These are phyloP conservation scores for Pyrrhosoma nymphula DNA, from an alignment of 2,888 invertebrate species.

Conservation along the genomic window DNA sequence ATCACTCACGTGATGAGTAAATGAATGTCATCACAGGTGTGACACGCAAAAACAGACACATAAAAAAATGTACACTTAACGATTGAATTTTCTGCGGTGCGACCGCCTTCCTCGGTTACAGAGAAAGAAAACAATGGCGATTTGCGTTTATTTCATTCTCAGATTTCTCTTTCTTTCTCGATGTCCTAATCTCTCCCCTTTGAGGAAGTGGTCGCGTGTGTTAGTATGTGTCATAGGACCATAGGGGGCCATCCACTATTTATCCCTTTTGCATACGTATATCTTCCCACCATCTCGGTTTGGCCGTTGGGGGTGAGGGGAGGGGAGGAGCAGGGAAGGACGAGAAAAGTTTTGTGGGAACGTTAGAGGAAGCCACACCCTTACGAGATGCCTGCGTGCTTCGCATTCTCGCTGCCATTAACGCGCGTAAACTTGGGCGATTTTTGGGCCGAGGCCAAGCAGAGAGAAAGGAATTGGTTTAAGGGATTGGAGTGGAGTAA, in stretches of 20 bases:
- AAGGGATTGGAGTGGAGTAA: background rate
- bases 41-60: too few relatives aligned
- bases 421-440: conserved; percentile 59
- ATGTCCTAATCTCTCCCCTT: background rate
- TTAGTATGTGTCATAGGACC: too few relatives aligned
- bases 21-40: too few relatives aligned
- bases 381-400: conserved; percentile 6
- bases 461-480: background rate
- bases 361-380: background rate
- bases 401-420: conserved; percentile 42
- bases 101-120: too few relatives aligned
- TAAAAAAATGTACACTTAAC: too few relatives aligned
- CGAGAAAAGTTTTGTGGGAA: conserved; percentile 12
- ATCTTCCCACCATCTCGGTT: background rate
- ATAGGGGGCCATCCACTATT: too few relatives aligned
- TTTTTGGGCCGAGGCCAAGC: conserved; percentile 48
- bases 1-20: too few relatives aligned
- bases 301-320: background rate
- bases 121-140: background rate
- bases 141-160: background rate
- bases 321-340: too few relatives aligned
- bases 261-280: background rate
- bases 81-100: too few relatives aligned
- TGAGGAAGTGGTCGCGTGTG: too few relatives aligned
- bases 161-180: background rate